phyloP scores from a whole-genome alignment of 2,797 vertebrate species.

The Thamnophis elegans region DNA sequence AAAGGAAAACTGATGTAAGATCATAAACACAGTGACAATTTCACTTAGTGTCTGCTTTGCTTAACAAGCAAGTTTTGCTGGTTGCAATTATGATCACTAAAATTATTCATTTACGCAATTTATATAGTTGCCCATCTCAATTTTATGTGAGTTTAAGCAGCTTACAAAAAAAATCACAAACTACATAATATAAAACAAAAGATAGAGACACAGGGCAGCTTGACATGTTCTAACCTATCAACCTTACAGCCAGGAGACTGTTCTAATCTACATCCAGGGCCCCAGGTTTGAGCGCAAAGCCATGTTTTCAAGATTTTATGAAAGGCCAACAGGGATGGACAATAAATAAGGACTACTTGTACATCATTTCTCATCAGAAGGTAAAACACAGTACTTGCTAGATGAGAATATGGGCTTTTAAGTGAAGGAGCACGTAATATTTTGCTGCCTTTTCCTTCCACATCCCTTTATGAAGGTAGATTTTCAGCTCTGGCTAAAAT shows the following conservation, averaged over 20 bases:
- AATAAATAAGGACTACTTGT: not conserved
- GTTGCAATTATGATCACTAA: not conserved
- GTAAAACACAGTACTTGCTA: not conserved
- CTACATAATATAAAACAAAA: not conserved
- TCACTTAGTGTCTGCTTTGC: not conserved
- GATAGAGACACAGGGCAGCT: not conserved
- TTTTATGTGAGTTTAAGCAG: not conserved
- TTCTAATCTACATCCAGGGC: not conserved
- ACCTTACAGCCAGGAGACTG: not conserved
- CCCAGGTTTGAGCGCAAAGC: not conserved
- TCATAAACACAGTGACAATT: not conserved
- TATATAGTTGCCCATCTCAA: not conserved
- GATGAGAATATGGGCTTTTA: not conserved
- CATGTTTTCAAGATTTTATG: not conserved
- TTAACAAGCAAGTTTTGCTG: not conserved
- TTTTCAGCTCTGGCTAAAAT: not conserved
- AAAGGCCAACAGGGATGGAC: not conserved
- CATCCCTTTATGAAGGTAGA: not conserved
- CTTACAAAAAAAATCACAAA: not conserved
- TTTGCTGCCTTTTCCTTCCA: not conserved
- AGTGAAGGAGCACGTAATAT: not conserved
- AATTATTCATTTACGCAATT: not conserved
- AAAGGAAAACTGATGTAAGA: not conserved
- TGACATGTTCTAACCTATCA: not conserved
- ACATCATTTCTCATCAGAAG: not conserved